Percentiles rank a stretch among this genome's conserved stretches.
Evolutionary conservation across 2,797 vertebrate genomes (phyloP).

Genomic region (Eidolon dupreanum): DNA sequence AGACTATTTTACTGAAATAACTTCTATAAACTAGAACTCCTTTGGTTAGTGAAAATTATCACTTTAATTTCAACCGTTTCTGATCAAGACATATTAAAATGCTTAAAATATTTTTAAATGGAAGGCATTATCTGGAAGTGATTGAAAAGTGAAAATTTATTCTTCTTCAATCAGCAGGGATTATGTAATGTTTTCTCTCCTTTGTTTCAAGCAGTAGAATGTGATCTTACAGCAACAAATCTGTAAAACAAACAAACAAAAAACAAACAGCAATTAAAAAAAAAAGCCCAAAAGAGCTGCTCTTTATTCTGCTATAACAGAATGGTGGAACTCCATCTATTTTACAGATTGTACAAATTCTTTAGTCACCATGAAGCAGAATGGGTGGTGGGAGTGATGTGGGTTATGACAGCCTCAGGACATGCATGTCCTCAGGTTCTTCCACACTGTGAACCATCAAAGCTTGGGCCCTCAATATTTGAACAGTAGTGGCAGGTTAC

Average conservation of each 20-base stretch:
- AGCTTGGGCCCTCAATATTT: neutral
- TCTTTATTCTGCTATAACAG: neutral
- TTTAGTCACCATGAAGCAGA: neutral
- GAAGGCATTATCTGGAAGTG: slow-evolving; percentile 24
- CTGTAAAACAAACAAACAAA: neutral
- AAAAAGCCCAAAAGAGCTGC: neutral
- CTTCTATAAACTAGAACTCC: neutral
- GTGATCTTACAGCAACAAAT: neutral
- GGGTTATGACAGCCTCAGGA: neutral
- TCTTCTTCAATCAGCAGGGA: neutral
- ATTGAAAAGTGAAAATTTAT: slow-evolving; percentile 26
- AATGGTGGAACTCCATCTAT: neutral
- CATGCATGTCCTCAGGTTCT: neutral
- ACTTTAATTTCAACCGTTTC: slow-evolving; percentile 44
- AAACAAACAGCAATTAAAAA: no score
- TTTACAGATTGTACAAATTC: neutral
- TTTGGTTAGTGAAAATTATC: neutral
- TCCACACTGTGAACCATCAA: neutral
- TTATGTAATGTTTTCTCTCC: neutral
- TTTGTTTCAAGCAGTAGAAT: neutral
- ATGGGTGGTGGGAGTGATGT: neutral
- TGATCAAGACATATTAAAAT: slow-evolving; percentile 49
- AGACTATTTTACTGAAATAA: neutral
- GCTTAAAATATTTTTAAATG: neutral
- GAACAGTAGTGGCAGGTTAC: neutral